Evolutionary conservation across 2,113 vertebrate species (phyloP).

Genomic region (Dipodomys merriami): DNA sequence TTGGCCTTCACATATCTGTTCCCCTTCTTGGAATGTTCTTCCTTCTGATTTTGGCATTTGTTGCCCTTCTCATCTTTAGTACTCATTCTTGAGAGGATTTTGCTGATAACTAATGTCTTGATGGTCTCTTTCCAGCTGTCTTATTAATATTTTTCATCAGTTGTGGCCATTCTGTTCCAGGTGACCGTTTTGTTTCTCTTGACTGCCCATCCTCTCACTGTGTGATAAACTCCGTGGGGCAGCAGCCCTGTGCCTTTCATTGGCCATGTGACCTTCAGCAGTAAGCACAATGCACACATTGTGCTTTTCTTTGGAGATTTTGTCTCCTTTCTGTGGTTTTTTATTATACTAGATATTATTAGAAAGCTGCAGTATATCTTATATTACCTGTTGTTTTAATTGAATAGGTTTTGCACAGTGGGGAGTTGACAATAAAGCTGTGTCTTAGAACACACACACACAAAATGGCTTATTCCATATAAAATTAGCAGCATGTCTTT

Average conservation of each 20-base stretch:
- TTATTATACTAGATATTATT: neutral
- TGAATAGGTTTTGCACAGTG: neutral
- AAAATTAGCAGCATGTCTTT: neutral
- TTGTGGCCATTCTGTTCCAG: neutral
- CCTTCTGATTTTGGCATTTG: neutral
- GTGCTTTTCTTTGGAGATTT: neutral
- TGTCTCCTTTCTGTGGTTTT: neutral
- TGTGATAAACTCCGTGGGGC: neutral
- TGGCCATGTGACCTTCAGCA: neutral
- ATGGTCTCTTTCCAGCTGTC: neutral
- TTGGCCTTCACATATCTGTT: neutral
- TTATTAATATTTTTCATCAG: neutral
- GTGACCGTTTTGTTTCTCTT: neutral
- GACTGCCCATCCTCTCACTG: neutral
- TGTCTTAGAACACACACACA: conserved; percentile 3
- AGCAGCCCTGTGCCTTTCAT: neutral
- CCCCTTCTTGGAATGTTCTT: neutral
- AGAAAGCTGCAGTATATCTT: neutral
- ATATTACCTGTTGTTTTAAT: conserved; percentile 40
- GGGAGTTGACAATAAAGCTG: conserved; percentile 1
- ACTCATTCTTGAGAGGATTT: neutral
- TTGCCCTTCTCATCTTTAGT: neutral
- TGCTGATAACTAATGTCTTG: neutral
- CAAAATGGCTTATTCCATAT: neutral
- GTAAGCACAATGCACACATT: neutral